Conservation (phyloP, 2,797 vertebrate species). For the Propithecus perrieri region DNA sequence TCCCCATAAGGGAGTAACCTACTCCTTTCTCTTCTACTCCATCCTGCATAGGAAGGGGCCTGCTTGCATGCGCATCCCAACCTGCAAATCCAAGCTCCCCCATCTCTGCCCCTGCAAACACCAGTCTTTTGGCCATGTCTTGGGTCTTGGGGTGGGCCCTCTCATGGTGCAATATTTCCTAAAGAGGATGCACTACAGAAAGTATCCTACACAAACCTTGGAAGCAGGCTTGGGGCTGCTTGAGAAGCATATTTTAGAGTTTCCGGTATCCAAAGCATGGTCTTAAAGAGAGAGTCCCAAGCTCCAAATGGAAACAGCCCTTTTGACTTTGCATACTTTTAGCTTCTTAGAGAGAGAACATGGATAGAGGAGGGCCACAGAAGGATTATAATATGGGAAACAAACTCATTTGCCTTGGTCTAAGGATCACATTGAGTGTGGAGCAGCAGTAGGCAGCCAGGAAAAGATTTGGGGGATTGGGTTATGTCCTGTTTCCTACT, state of each 20-base stretch:
- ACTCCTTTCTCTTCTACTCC: background rate
- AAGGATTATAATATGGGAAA: background rate
- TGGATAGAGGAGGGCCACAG: background rate
- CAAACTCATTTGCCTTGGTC: background rate
- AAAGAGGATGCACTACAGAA: background rate
- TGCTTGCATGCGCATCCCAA: background rate
- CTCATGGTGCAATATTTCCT: background rate
- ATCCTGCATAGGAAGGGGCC: rapidly evolving
- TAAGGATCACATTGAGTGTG: background rate
- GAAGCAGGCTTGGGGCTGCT: background rate
- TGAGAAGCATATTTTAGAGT: background rate
- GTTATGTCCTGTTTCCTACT: background rate
- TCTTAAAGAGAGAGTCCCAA: background rate
- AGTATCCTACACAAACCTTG: background rate
- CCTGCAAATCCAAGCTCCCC: background rate
- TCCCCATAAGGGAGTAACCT: background rate
- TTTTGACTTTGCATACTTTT: background rate
- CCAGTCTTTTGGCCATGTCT: background rate
- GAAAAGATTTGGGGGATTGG: background rate
- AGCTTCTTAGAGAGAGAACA: background rate
- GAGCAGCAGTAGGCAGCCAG: background rate
- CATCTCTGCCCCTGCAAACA: background rate
- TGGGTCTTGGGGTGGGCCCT: background rate
- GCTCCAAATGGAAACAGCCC: background rate
- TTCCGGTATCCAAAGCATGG: background rate